phyloP scores from a whole-genome alignment of 2,113 vertebrate species.

The Pseudois nayaur region DNA sequence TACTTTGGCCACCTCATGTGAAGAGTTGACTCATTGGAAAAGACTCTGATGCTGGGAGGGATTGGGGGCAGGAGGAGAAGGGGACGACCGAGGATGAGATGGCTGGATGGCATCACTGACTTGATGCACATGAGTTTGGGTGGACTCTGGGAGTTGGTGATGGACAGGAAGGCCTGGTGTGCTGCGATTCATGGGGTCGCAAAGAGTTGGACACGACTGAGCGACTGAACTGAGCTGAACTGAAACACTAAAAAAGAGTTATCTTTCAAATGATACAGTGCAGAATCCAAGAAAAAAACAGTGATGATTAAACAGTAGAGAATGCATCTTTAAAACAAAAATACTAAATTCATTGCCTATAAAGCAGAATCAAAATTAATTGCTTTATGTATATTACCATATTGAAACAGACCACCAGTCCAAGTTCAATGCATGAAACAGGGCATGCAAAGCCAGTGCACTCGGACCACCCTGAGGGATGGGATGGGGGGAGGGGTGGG shows the following conservation, averaged over 20 bases:
- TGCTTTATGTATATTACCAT: not conserved
- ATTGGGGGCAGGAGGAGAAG: too few species aligned
- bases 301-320: not conserved
- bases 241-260: not conserved
- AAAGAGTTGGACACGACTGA: too few species aligned
- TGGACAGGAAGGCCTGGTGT: too few species aligned
- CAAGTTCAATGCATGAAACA: not conserved
- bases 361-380: not conserved
- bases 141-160: too few species aligned
- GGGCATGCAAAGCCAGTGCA: not conserved
- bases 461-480: not conserved
- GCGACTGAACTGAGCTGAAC: too few species aligned
- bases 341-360: not conserved
- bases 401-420: not conserved
- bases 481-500: not conserved
- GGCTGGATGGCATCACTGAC: too few species aligned
- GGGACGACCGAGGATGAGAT: too few species aligned
- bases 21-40: too few species aligned
- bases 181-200: too few species aligned
- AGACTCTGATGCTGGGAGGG: too few species aligned
- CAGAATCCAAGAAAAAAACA: not conserved
- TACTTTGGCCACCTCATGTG: too few species aligned
- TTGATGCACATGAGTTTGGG: too few species aligned
- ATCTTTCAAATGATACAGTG: not conserved
- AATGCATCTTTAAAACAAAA: not conserved